phyloP scores from a whole-genome alignment of 92 coral and sea anemone species.

The Nematostella vectensis region DNA sequence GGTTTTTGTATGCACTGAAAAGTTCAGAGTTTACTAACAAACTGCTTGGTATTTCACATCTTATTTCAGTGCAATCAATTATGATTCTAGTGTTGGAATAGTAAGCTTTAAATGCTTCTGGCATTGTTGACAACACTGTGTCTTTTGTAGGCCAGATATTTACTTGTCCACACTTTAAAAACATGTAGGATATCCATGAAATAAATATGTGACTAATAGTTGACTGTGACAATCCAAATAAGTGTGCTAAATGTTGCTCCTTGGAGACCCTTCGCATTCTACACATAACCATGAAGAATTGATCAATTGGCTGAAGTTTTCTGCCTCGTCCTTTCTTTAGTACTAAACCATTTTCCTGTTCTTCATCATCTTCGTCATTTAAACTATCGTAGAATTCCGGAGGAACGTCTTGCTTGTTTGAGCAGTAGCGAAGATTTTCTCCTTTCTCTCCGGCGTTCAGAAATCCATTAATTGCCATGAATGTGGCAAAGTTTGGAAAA shows the following conservation, averaged over 20 bases:
- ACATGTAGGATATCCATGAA: conserved; percentile 24
- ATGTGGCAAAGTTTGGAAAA: conserved; percentile 25
- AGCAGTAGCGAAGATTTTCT: conserved; percentile 29
- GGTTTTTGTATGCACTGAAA: conserved; percentile 16
- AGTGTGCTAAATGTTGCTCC: conserved; percentile 6
- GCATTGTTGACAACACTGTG: neutral
- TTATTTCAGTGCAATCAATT: conserved; percentile 12
- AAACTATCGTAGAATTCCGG: conserved; percentile 22
- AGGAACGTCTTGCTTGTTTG: conserved; percentile 14
- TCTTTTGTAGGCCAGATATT: conserved; percentile 3
- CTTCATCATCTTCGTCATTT: too few relatives aligned
- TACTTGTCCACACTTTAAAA: conserved; percentile 18
- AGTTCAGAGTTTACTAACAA: conserved; percentile 9
- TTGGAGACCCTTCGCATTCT: conserved; percentile 16
- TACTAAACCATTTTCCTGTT: too few relatives aligned
- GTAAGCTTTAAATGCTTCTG: neutral
- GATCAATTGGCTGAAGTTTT: conserved; percentile 8
- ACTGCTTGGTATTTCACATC: conserved; percentile 14
- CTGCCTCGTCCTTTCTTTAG: conserved; percentile 21
- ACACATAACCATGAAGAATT: conserved; percentile 19
- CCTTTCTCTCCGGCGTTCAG: conserved; percentile 25
- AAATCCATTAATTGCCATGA: conserved; percentile 19
- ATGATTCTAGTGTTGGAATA: conserved; percentile 14
- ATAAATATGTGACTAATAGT: conserved; percentile 22
- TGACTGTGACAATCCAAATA: conserved; percentile 23